Percentiles rank a stretch among this genome's conserved stretches.
These are phyloP conservation scores for Pherbina coryleti DNA, from an alignment of 2,888 invertebrate species.

Conservation along the genomic window DNA sequence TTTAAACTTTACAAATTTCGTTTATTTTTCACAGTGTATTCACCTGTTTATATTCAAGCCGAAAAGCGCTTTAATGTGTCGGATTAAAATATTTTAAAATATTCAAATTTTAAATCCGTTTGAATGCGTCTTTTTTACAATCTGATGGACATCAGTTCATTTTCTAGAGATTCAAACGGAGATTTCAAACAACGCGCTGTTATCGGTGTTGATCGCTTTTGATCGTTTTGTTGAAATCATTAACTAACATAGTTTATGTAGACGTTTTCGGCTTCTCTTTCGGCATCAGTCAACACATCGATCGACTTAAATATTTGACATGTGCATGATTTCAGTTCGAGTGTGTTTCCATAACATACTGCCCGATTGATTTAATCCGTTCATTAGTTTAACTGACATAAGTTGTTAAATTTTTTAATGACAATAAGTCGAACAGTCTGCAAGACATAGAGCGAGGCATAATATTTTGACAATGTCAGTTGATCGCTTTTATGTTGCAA, in stretches of 20 bases:
- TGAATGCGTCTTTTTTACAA: not conserved
- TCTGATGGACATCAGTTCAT: not conserved
- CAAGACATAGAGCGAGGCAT: conserved; percentile 51
- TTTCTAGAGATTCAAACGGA: too few species aligned
- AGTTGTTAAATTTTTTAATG: conserved; percentile 52
- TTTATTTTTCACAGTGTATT: not conserved
- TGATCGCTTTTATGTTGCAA: conserved; percentile 50
- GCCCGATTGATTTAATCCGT: conserved; percentile 61
- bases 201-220: conserved; percentile 29
- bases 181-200: conserved; percentile 15
- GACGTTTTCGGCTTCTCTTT: conserved; percentile 25
- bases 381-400: conserved; percentile 62
- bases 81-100: conserved; percentile 21
- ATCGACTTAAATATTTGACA: not conserved
- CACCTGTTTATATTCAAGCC: not conserved
- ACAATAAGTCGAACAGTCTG: conserved; percentile 56
- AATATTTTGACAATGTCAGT: conserved; percentile 65
- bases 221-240: conserved; percentile 65
- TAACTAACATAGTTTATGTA: conserved; percentile 63
- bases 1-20: too few species aligned
- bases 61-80: not conserved
- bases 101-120: conserved; percentile 19
- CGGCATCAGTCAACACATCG: not conserved
- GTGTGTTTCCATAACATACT: not conserved
- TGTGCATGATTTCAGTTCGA: not conserved